Evolutionary conservation across 2,113 vertebrate genomes (phyloP).

Genomic region (Lepisosteus oculatus): DNA sequence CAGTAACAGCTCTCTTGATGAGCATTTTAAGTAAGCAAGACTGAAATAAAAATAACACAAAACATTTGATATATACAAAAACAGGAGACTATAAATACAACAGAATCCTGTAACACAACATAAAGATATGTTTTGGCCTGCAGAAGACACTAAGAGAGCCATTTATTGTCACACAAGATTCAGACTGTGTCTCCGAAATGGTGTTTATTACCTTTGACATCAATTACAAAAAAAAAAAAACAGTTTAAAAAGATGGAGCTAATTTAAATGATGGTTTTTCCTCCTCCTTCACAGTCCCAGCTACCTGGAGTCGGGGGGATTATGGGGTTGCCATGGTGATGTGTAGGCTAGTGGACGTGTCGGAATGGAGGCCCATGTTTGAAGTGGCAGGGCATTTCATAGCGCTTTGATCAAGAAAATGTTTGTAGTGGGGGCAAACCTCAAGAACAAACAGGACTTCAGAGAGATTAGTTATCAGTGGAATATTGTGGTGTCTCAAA

Average conservation of each 20-base stretch:
- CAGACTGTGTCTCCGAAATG: not conserved
- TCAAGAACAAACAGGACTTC: conserved; percentile 74
- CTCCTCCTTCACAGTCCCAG: conserved; percentile 31
- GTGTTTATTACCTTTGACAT: conserved; percentile 42
- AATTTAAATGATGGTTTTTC: conserved; percentile 22
- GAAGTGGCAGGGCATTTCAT: conserved; percentile 68
- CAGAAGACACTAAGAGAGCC: not conserved
- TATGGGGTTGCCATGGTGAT: conserved; percentile 65
- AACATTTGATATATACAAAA: too few relatives aligned
- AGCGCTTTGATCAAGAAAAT: conserved; percentile 71
- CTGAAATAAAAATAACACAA: too few relatives aligned
- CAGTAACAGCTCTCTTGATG: too few relatives aligned
- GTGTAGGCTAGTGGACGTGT: conserved; percentile 29
- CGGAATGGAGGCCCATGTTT: conserved; percentile 59
- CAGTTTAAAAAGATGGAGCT: conserved; percentile 20
- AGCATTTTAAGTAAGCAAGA: too few relatives aligned
- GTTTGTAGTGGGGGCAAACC: conserved; percentile 72
- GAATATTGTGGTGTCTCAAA: conserved; percentile 45
- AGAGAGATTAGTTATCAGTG: conserved; percentile 63
- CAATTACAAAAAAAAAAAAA: conserved; percentile 30
- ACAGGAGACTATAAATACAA: too few relatives aligned
- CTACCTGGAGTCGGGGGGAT: conserved; percentile 41
- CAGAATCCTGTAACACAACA: too few relatives aligned
- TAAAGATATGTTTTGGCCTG: not conserved
- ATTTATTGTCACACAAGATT: not conserved